Base-by-base conservation (phyloP, 2,888 invertebrate species). In the Iselma pallidipennis region DNA sequence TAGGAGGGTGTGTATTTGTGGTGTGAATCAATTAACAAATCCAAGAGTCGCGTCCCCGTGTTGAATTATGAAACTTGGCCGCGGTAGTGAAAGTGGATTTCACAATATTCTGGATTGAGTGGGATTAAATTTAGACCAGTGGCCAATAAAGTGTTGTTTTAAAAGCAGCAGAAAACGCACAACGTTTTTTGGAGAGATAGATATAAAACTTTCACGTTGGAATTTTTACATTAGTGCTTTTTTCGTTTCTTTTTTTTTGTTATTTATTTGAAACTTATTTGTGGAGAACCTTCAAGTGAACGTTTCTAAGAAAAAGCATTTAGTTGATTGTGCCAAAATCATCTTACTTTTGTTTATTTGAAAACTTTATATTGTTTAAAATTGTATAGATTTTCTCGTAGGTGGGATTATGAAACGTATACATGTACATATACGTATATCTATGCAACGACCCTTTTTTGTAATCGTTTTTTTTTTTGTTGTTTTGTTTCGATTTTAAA, bases 21-120 rank as follows among this genome's bases (percentile, higher is more conserved):
- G 45, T 45, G 45, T 45, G 21, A 62, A 55, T 61, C 61, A 61
- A 61, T 57, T 53, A 54, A n/a, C 51, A 31, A 29, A 51, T 21
- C 31, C 25, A 53, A 57, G 57, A 55, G 59, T 55, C 49, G 59
- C 63, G 59, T 63, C 63, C 57, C 59, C 63, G 48, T n/a, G n/a
- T 57, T 63, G 49, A 52, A 59, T 63, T 63, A 63, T 59, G 63
- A 63, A 63, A 63, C 59, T 63, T 63, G 63, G 63, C 59, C 63
- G 57, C 59, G 63, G 49, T 63, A 63, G 63, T 63, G 63, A 63
- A 63, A 63, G 63, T 63, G 63, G 63, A 59, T 63, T 63, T 63
- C 63, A 54, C 63, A 63, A 63, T 45, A 57, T 56, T 63, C 63
- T 63, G 63, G 63, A 63, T 59, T 59, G 63, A 59, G 63, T 63